Conservation (phyloP, 2,113 vertebrate species). For the Sorex fumeus region DNA sequence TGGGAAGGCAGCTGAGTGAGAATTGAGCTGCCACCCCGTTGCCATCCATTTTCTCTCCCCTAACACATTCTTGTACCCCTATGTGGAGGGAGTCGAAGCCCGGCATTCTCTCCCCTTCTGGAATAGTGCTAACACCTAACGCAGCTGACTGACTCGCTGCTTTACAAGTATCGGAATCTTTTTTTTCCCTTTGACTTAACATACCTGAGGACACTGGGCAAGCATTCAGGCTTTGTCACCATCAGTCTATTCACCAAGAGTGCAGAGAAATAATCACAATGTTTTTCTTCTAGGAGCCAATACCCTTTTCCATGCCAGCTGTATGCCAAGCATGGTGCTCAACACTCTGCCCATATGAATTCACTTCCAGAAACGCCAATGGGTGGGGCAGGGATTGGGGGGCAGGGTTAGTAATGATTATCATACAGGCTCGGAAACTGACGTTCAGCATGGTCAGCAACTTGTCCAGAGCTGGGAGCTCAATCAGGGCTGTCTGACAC, state of each 20-base stretch:
- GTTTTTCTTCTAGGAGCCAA: fast-evolving
- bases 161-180: neutral
- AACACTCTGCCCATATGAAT: neutral
- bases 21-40: neutral
- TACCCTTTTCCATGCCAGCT: neutral
- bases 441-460: neutral
- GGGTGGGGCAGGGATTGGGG: too few relatives aligned
- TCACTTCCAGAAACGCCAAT: neutral
- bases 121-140: neutral
- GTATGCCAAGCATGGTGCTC: neutral
- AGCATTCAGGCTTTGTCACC: neutral
- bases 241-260: neutral
- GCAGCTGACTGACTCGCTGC: neutral
- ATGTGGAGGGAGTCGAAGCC: neutral
- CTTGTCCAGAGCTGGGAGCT: neutral
- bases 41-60: neutral
- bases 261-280: neutral
- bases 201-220: neutral
- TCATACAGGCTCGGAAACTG: neutral
- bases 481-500: neutral
- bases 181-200: neutral
- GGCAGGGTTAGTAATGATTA: too few relatives aligned
- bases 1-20: neutral
- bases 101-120: neutral
- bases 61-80: neutral